Evolutionary conservation across 2,797 vertebrate species (phyloP), one percentile per base, ranked within the genome.

Genomic region (Clarias platycephalus): DNA sequence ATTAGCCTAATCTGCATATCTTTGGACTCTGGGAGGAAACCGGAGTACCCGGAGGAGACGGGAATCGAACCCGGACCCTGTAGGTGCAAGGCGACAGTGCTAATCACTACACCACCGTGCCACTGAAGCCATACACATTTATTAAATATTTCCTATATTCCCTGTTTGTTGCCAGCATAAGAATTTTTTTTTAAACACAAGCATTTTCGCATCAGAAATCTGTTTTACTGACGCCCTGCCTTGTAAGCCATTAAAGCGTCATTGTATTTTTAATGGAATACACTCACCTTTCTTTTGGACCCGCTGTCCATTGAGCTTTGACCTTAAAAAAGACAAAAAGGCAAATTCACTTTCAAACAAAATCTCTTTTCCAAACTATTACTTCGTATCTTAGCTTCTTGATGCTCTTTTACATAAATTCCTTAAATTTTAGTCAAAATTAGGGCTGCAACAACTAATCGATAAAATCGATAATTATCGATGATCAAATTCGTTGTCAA

Each of bases 231-330:
- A 63, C 15, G 57, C 16, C 16, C 6, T 28, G 55, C 0, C 31
- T 60, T 3, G 18, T 18, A 63, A 40, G 7, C 26, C 3, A 26
- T 18, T 10, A 63, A 63, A 26, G 15, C 18, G 13, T 0, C 7
- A 63, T 4, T 26, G 7, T 5, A 78, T 37, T 1, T 5, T 15
- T 13, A 62, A 40, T 44, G 15, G 28, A 64, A 20, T 28, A 62
- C 10, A 55, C 78, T 66, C 44, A 80, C 78, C 78, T 80, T 80
- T 18, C 2, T 80, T 55, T 80, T 80, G 60, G 78, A 49, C 22
- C 13, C 3, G 5, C 18, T 7, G 26, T 31, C 8, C 28, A 26
- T 64, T 12, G 78, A 28, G 2, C 13, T 53, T 24, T 80, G 26
- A 66, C 40, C 78, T 80, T 66, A 31, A 5, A 64, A 66, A 49